Percentiles rank a stretch among this genome's conserved stretches.
These are phyloP conservation scores for Drosophila neocordata DNA, from an alignment of 1,140 invertebrate genomes.

Conservation along the genomic window DNA sequence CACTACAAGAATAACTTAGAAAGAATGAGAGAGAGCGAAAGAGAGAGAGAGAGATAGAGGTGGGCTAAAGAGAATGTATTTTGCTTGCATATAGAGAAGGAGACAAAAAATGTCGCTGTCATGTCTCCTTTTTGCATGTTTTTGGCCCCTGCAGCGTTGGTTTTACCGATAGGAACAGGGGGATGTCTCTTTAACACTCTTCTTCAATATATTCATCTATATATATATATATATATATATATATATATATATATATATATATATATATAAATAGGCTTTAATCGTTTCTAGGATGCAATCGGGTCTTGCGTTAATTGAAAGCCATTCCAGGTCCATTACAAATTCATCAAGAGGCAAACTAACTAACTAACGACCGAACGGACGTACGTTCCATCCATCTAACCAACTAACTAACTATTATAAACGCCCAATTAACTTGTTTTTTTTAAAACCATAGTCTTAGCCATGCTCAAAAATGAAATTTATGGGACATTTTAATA, in stretches of 20 bases:
- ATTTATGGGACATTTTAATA: slow-evolving; percentile 18
- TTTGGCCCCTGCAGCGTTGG: slow-evolving; percentile 66
- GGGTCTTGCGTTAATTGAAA: slow-evolving; percentile 64
- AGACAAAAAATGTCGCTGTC: slow-evolving; percentile 65
- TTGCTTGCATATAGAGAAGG: slow-evolving; percentile 1
- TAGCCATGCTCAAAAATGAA: slow-evolving; percentile 9
- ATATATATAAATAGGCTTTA: slow-evolving; percentile 63
- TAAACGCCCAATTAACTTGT: slow-evolving; percentile 12
- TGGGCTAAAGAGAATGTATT: neutral
- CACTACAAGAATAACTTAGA: slow-evolving; percentile 22
- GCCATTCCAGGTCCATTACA: slow-evolving; percentile 37
- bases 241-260: too few species aligned
- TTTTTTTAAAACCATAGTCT: neutral
- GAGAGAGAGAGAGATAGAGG: slow-evolving; percentile 3
- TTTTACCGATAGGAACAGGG: slow-evolving; percentile 9
- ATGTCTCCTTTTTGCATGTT: slow-evolving; percentile 28
- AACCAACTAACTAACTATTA: slow-evolving; percentile 21
- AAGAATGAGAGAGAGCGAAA: neutral
- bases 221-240: too few species aligned
- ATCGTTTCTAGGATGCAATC: slow-evolving; percentile 38
- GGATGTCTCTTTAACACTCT: slow-evolving; percentile 13
- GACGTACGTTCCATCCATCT: slow-evolving; percentile 21
- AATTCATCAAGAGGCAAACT: neutral
- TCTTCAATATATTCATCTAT: too few species aligned
- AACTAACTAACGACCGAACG: neutral